Evolutionary conservation across 1,140 invertebrate genomes (phyloP).

Genomic region (Cecropterus lyciades): DNA sequence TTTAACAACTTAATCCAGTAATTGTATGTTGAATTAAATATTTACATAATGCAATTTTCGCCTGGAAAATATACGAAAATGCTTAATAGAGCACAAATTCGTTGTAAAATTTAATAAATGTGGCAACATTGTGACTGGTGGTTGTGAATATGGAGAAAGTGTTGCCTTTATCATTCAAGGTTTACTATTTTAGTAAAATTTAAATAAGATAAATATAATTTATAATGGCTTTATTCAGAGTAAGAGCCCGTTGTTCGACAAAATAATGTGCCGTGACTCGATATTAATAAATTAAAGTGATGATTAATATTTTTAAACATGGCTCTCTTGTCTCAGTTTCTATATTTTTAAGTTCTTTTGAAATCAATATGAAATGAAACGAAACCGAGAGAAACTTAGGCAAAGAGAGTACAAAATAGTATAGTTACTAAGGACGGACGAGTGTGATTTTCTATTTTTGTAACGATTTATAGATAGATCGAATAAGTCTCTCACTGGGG

Average conservation of each 20-base stretch:
- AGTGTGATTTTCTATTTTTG: too few species aligned
- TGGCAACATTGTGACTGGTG: slow-evolving; percentile 16
- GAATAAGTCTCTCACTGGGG: too few species aligned
- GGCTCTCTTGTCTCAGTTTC: slow-evolving; percentile 34
- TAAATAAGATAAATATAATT: slow-evolving; percentile 14
- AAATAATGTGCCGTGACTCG: slow-evolving; percentile 33
- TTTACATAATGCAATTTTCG: too few species aligned
- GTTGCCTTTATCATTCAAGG: slow-evolving; percentile 11
- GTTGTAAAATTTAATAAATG: not conserved
- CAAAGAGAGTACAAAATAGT: slow-evolving; percentile 31
- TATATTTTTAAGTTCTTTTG: slow-evolving; percentile 11
- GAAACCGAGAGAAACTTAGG: slow-evolving; percentile 33
- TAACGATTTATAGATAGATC: not conserved
- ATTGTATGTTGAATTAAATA: too few species aligned
- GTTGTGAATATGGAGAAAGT: slow-evolving; percentile 5
- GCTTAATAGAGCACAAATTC: slow-evolving; percentile 12
- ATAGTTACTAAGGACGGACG: slow-evolving; percentile 11
- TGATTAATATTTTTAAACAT: slow-evolving; percentile 12
- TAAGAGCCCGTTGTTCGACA: slow-evolving; percentile 26
- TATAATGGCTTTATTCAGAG: slow-evolving; percentile 10
- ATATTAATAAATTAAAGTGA: slow-evolving; percentile 28
- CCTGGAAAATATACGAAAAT: too few species aligned
- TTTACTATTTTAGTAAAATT: slow-evolving; percentile 9
- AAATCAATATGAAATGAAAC: slow-evolving; percentile 2
- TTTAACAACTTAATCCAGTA: too few species aligned